A percentile compares a stretch with the other conserved stretches of the same genome.
These are phyloP conservation scores for Oryctes rhinoceros DNA, from an alignment of 1,140 invertebrate species.

Conservation along the genomic window DNA sequence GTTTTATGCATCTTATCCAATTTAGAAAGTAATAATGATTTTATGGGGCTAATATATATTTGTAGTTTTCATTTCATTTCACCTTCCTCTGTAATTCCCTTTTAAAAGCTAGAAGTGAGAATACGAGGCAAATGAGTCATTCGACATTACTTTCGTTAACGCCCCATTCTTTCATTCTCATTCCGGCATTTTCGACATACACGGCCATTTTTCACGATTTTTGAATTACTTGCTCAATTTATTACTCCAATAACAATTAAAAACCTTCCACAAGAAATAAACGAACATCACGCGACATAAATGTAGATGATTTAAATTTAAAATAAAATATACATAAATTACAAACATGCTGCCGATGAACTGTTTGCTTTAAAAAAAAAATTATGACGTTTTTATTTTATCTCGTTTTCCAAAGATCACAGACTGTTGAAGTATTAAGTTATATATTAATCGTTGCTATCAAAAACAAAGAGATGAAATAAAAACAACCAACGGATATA, in stretches of 20 bases:
- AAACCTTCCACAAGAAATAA: neutral
- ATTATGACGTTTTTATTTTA: neutral
- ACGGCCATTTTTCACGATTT: no score
- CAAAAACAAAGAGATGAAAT: neutral
- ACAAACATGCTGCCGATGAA: conserved; percentile 25
- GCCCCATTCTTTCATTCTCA: no score
- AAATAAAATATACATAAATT: conserved; percentile 6
- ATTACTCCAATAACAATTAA: neutral
- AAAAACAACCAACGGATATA: neutral
- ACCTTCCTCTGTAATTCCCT: no score
- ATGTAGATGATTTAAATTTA: conserved; percentile 33
- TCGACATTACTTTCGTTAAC: no score
- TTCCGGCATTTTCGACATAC: no score
- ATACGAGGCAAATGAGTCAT: no score
- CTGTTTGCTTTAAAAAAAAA: neutral
- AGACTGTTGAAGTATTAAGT: neutral
- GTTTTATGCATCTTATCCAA: no score
- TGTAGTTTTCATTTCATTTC: no score
- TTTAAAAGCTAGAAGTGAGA: no score
- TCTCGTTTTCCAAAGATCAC: neutral
- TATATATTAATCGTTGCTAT: neutral
- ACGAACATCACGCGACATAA: neutral
- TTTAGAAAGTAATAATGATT: no score
- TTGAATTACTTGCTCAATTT: neutral
- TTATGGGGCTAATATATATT: no score